Conservation (phyloP, 2,888 invertebrate genomes). For the Mechanitis mazaeus region DNA sequence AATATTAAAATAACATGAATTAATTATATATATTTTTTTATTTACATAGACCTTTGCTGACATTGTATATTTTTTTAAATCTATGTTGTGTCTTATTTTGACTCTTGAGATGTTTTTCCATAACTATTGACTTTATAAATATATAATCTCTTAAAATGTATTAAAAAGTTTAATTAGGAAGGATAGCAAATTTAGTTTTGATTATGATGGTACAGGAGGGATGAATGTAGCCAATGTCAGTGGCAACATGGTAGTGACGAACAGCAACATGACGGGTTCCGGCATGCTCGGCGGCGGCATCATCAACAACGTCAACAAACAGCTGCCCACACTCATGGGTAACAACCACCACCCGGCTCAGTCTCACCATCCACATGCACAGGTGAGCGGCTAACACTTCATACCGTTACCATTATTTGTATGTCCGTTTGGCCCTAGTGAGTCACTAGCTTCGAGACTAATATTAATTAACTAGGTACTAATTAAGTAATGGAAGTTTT, state of each 20-base stretch:
- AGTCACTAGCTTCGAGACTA: no score
- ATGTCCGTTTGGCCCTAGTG: not conserved
- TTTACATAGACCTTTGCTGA: no score
- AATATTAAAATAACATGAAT: no score
- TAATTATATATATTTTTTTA: no score
- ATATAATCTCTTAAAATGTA: not conserved
- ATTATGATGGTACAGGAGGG: slow-evolving; percentile 54
- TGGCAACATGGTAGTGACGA: slow-evolving; percentile 88
- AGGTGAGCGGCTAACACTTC: slow-evolving; percentile 42
- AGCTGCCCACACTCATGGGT: slow-evolving; percentile 80
- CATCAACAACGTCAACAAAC: slow-evolving; percentile 86
- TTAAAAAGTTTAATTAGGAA: slow-evolving; percentile 1
- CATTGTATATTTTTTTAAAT: no score
- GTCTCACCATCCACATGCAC: slow-evolving; percentile 69
- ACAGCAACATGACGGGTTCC: slow-evolving; percentile 82
- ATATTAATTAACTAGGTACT: no score
- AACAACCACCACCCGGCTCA: slow-evolving; percentile 68
- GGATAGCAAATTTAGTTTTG: not conserved
- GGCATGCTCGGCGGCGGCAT: slow-evolving; percentile 86
- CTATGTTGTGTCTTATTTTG: no score
- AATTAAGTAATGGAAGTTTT: no score
- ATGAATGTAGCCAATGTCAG: slow-evolving; percentile 81
- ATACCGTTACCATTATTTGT: slow-evolving; percentile 1
- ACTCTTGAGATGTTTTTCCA: no score
- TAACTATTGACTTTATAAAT: no score